phyloP scores from a whole-genome alignment of 2,888 invertebrate species.

The Rotaria socialis region DNA sequence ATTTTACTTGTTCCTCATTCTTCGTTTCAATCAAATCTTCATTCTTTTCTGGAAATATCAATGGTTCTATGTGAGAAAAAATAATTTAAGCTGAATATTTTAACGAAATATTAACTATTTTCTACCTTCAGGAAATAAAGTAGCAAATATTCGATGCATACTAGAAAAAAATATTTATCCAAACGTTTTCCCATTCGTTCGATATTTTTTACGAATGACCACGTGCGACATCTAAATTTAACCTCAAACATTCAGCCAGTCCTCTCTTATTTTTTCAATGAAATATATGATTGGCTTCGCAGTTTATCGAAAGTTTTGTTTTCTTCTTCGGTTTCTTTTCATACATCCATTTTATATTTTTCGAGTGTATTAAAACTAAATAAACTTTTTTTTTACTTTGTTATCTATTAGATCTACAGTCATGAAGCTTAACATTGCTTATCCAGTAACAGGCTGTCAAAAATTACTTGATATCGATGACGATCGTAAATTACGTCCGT shows the following conservation, averaged over 20 bases:
- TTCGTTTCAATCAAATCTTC: too few species aligned
- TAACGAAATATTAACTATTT: not conserved
- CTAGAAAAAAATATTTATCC: not conserved
- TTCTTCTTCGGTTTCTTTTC: too few species aligned
- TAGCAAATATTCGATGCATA: not conserved
- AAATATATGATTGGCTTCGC: not conserved
- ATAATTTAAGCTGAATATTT: not conserved
- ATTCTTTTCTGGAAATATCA: too few species aligned
- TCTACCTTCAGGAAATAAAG: not conserved
- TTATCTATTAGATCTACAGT: not conserved
- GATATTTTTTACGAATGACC: not conserved
- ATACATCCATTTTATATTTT: too few species aligned
- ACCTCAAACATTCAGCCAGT: not conserved
- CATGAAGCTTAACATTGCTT: slow-evolving; percentile 85
- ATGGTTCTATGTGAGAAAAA: not conserved
- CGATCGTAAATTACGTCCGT: slow-evolving; percentile 91
- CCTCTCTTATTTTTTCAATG: slow-evolving; percentile 17
- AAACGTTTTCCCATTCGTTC: too few species aligned
- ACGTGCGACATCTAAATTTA: not conserved
- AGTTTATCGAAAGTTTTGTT: not conserved
- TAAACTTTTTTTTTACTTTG: not conserved
- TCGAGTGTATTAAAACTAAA: too few species aligned
- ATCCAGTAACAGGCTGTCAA: slow-evolving; percentile 96
- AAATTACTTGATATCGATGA: slow-evolving; percentile 94
- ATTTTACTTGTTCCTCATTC: not conserved